Base-by-base conservation (phyloP, 2,888 invertebrate genomes). In the Drosophila nigritarsus region DNA sequence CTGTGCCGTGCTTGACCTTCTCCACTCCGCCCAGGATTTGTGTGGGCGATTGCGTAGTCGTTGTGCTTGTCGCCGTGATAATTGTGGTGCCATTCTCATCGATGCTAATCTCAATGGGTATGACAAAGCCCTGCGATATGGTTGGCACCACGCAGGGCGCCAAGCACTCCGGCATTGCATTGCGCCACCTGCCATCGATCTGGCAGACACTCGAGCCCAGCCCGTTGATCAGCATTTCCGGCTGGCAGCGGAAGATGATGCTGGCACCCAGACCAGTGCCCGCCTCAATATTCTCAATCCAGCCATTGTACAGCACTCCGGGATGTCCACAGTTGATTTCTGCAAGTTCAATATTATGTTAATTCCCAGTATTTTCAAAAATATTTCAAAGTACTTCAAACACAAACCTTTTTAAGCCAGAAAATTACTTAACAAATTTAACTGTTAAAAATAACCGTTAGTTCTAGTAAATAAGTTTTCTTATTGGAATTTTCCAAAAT, bases 261-360 rank as follows among this genome's bases (percentile, higher is more conserved):
- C 97, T 97, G 0, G 98, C 97, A 1, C 99, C 99, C 34, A 98
- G 94, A 0, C 97, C 98, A 5, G 98, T 98, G 32, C 98, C 98
- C 38, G 95, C 95, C 82, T 97, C 97, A 69, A 97, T 96, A 91
- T 97, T 97, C 93, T 98, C 98, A 87, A 96, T 94, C 97, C 98
- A 99, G 5, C 99, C 99, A 91, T 99, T 99, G 95, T 97, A 98
- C 11, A 99, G 95, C 55, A 96, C 95, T 3, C 98, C 98, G 0
- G 99, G 98, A 87, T 97, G 96, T 0, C 98, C 98, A 93, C 99
- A 99, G 94, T 99, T 98, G 90, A 99, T 99, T 94, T 99, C 99
- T 98, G 70, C 38, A 38, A 56, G 11, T 13, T 2, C 9, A n/a
- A 2, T 7, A 38, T 7, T 18, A 36, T 18, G 1, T 18, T 18